Evolutionary conservation across 2,797 vertebrate genomes (phyloP), one percentile per base, ranked within the genome.

Genomic region (Sebastes cheni): DNA sequence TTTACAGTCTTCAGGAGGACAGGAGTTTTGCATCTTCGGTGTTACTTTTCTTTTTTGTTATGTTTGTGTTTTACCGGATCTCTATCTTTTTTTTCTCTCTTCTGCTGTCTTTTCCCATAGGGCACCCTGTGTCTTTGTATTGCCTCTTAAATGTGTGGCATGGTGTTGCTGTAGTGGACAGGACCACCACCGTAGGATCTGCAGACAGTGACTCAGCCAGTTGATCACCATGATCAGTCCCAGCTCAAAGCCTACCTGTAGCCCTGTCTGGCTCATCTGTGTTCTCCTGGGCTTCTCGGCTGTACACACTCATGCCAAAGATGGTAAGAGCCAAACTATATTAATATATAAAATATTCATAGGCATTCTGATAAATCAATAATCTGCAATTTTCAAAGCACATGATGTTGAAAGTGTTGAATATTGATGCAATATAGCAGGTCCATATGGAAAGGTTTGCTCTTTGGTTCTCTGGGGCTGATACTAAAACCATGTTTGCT

Each of bases 281-380:
- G 23, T 87, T n/a, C 67, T 95, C 25, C 76, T 95, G 54, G 54
- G 79, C 65, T 32, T 93, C 58, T 72, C 10, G 0, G 72, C 83
- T 58, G 4, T 34, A 34, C 72, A 76, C 54, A 65, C 64, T 32
- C 67, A 83, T 23, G 86, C 84, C 62, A 85, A 80, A 62, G 88
- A 75, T 8, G 93, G 95, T 96, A 86, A 91, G 90, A 83, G 64
- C 25, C 3, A 25, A 61, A 72, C 11, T 27, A 5, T 1, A 18
- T 70, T n/a, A 22, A 34, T 54, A 54, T 54, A n/a, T 54, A 10
- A 54, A 54, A 22, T 22, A 54, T 54, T 54, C n/a, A 22, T 11
- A 4, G 2, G 30, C 5, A 56, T 23, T 66, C 13, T 64, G 4
- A 52, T 72, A 11, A 46, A 64, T 74, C 10, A 20, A 12, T 36